phyloP scores from a whole-genome alignment of 2,888 invertebrate species.

The Pristionchus fissidentatus region DNA sequence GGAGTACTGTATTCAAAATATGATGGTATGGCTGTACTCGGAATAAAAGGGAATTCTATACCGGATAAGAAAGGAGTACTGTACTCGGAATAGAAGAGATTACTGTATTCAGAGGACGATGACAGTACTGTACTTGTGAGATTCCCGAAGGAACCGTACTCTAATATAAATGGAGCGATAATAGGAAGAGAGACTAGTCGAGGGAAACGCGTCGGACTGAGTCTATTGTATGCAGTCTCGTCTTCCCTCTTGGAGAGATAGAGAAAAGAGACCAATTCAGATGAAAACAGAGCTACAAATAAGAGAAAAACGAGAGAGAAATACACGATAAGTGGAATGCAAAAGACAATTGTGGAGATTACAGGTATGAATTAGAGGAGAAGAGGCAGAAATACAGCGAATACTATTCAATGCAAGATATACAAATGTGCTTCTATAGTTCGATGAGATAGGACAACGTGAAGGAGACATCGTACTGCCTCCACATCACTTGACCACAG shows the following conservation, averaged over 20 bases:
- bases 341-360: conserved; percentile 11
- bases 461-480: neutral
- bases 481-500: neutral
- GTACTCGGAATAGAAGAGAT: too few relatives aligned
- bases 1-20: too few relatives aligned
- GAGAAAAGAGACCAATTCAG: neutral
- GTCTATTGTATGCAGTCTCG: neutral
- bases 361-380: neutral
- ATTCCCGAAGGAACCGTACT: too few relatives aligned
- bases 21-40: too few relatives aligned
- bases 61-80: too few relatives aligned
- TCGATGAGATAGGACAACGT: neutral
- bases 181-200: neutral
- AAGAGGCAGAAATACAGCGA: neutral
- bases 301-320: conserved; percentile 9
- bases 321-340: conserved; percentile 29
- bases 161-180: neutral
- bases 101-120: too few relatives aligned
- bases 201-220: too few relatives aligned
- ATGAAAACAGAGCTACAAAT: neutral
- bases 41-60: too few relatives aligned
- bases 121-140: too few relatives aligned
- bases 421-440: neutral
- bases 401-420: neutral
- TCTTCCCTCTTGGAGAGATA: neutral